Base-by-base conservation (phyloP, 2,888 invertebrate genomes). In the Eupelmus urozonus region DNA sequence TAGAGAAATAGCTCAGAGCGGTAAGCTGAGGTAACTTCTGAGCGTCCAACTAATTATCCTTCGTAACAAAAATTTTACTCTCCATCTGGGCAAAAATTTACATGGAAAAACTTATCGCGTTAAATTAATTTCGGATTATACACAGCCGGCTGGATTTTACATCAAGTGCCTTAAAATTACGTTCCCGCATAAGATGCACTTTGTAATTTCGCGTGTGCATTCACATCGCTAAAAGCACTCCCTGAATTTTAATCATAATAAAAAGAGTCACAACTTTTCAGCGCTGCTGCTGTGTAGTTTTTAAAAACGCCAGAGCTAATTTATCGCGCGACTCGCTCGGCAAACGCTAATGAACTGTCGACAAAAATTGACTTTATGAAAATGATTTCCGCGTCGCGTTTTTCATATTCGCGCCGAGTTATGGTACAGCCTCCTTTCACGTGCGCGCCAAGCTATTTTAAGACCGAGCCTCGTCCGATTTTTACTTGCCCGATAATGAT, bases 201-300 rank as follows among this genome's bases (percentile, higher is more conserved):
- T 45, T 29, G 29, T n/a, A 29, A 59, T 34, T n/a, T 29, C 23
- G 23, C 1, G 13, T 27, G 9, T 57, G 27, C 16, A 13, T 23
- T 57, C 13, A 57, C n/a, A n/a, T n/a, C n/a, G n/a, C n/a, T 40
- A 40, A 45, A 27, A 23, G 40, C 16, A 2, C 23, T 1, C 5
- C 29, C 7, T 2, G 27, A 51, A 65, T 51, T 45, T 65, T 51
- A 65, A 51, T 65, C 65, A 51, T 25, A 25, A 66, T 66, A 53
- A 66, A 53, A 53, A 27, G 29, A 34, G 29, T 45, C 3, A 23
- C 65, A 34, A 34, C 3, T 34, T 34, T 34, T 34, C 34, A 34
- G 9, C n/a, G n/a, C n/a, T n/a, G n/a, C n/a, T n/a, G n/a, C n/a
- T n/a, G n/a, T n/a, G n/a, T n/a, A 34, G 9, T 34, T 34, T 4